Base-by-base conservation (phyloP, 2,888 invertebrate genomes). In the Zonitis immaculata region DNA sequence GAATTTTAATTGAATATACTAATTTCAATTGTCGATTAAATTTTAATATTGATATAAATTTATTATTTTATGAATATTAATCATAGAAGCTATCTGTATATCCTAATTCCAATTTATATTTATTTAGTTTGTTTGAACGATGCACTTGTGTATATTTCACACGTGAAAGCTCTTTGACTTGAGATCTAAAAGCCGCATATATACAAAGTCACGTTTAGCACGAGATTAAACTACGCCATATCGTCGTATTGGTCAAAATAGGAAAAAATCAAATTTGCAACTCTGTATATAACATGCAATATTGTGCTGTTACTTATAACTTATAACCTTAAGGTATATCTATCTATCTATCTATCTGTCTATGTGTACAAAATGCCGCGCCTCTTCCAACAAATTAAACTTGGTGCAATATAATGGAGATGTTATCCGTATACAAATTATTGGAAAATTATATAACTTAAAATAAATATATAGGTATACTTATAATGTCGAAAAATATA, bases 1-100 rank as follows among this genome's bases (percentile, higher is more conserved):
- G n/a, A n/a, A n/a, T n/a, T 39, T 39, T 50, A 54, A 54, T 54
- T 54, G 54, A 47, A 44, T 50, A n/a, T n/a, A 54, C 54, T 48
- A 54, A 54, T 51, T 54, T 54, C 51, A 48, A 54, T 54, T 47
- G 47, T 42, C 44, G 32, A 39, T 44, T 46, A 49, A 22, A 22
- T 22, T 4, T 49, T 48, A 48, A 48, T 52, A 48, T 44, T n/a
- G n/a, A n/a, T n/a, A n/a, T n/a, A n/a, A n/a, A n/a, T n/a, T 27
- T 27, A 1, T 6, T 27, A 9, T 27, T 27, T 27, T 9, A 27
- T 27, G 44, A 42, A 44, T 47, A 47, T 52, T 52, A 52, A n/a
- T 1, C 28, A n/a, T 11, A 11, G 3, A 28, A n/a, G 22, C 22
- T 4, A 22, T 3, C 22, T 22, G 22, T 22, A n/a, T n/a, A n/a